A percentile compares a stretch with the other conserved stretches of the same genome.
Evolutionary conservation across 2,888 invertebrate species (phyloP).

Genomic region (Hydriomena furcata): DNA sequence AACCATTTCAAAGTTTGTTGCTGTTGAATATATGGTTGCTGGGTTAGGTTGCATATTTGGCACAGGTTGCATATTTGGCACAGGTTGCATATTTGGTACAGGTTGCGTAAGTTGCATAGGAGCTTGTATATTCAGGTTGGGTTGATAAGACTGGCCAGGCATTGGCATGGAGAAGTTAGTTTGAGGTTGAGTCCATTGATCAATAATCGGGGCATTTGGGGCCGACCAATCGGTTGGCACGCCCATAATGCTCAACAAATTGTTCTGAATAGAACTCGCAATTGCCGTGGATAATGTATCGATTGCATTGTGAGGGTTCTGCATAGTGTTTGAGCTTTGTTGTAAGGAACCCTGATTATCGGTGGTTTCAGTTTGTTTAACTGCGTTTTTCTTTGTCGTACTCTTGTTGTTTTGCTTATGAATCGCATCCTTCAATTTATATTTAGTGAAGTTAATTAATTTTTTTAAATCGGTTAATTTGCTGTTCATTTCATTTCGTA

Average conservation of each 20-base stretch:
- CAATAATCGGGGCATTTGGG: background rate
- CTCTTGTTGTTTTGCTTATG: background rate
- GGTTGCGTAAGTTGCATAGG: background rate
- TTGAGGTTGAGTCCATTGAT: background rate
- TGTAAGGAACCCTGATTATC: background rate
- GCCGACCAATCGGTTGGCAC: background rate
- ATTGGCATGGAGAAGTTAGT: background rate
- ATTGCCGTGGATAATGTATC: background rate
- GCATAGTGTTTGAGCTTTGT: no score
- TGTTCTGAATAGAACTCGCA: conserved; percentile 2
- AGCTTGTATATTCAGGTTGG: background rate
- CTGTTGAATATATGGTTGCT: background rate
- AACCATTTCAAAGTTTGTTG: background rate
- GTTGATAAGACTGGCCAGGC: background rate
- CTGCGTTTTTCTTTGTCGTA: background rate
- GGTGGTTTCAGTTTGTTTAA: background rate
- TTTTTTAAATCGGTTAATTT: no score
- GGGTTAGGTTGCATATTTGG: background rate
- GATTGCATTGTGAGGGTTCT: background rate
- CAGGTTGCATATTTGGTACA: background rate
- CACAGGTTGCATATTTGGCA: background rate
- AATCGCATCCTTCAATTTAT: no score
- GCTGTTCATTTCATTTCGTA: background rate
- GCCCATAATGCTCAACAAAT: background rate
- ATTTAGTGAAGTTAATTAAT: no score